Conservation (phyloP, 64 coral and sea anemone genomes). For the Platygyra sinensis region DNA sequence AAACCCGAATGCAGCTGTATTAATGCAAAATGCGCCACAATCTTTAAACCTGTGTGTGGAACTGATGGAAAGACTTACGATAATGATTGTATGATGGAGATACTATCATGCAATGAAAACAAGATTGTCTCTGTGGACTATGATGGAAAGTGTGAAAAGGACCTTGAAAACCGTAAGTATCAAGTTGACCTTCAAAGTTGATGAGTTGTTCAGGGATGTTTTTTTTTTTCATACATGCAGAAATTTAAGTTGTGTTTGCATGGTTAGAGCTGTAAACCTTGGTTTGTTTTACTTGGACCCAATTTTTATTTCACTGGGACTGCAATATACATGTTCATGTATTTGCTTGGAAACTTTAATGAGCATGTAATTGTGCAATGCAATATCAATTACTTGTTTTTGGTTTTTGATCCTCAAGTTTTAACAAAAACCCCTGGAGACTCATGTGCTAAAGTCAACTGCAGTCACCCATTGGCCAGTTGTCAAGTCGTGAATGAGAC, state of each 20-base stretch:
- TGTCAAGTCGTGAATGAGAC: slow-evolving; percentile 42
- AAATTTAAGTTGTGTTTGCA: too few relatives aligned
- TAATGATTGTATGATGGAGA: slow-evolving; percentile 51
- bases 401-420: neutral
- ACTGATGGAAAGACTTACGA: slow-evolving; percentile 59
- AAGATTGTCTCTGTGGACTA: slow-evolving; percentile 35
- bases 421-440: neutral
- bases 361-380: too few relatives aligned
- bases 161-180: neutral
- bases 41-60: slow-evolving; percentile 51
- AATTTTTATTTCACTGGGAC: too few relatives aligned
- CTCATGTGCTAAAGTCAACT: neutral
- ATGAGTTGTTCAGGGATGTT: neutral
- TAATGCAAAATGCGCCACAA: neutral
- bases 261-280: too few relatives aligned
- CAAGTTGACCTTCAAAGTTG: neutral
- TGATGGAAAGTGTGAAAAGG: slow-evolving; percentile 2
- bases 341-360: too few relatives aligned
- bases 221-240: too few relatives aligned
- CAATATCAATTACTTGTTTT: too few relatives aligned
- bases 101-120: slow-evolving; percentile 27
- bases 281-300: too few relatives aligned
- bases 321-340: too few relatives aligned
- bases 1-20: slow-evolving; percentile 23
- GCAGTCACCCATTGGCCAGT: slow-evolving; percentile 1